These are phyloP conservation scores for Xenotilapia leptura DNA, from an alignment of 2,113 vertebrate species.

Conservation along the genomic window DNA sequence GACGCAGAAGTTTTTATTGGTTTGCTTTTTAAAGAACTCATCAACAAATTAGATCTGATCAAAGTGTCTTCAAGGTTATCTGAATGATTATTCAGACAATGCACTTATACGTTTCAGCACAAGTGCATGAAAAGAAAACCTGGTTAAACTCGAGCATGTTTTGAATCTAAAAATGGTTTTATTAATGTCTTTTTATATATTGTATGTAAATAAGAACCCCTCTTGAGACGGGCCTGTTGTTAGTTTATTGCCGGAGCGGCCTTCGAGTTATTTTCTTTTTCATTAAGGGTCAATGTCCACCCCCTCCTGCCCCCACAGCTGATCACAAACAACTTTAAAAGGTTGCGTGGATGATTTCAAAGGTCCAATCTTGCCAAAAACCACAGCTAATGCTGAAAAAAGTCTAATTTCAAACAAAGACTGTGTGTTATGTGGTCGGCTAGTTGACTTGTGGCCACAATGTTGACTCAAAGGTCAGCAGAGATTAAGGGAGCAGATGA, in stretches of 20 bases:
- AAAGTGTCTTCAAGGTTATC: not conserved
- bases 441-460: conserved; percentile 12
- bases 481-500: conserved; percentile 32
- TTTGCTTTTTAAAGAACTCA: not conserved
- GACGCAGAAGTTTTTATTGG: not conserved
- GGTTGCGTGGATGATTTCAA: not conserved
- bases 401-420: not conserved
- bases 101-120: not conserved
- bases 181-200: not conserved
- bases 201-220: not conserved
- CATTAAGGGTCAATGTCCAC: not conserved
- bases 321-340: not conserved
- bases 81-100: not conserved
- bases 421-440: conserved; percentile 9
- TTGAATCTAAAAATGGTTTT: not conserved
- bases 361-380: not conserved
- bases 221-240: not conserved
- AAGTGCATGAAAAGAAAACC: not conserved
- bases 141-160: not conserved
- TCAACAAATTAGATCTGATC: not conserved
- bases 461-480: conserved; percentile 41
- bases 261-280: not conserved
- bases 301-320: not conserved
- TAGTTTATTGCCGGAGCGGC: not conserved
- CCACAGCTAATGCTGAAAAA: not conserved